Base-by-base conservation (phyloP, 2,113 vertebrate genomes). In the Beaufortia kweichowensis region DNA sequence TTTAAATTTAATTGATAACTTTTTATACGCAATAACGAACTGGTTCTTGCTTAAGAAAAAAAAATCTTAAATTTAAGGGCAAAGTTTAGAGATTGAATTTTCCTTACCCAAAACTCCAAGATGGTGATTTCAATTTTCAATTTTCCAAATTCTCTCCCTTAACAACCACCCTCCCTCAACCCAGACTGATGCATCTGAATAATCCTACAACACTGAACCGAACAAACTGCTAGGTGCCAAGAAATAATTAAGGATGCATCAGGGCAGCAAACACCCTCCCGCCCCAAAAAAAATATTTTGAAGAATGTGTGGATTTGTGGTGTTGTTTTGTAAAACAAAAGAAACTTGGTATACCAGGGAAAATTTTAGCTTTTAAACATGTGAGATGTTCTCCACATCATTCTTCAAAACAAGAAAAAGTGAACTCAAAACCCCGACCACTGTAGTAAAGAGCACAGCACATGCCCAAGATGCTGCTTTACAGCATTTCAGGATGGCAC, bases 361-460 rank as follows among this genome's bases (percentile, higher is more conserved):
- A 46, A 46, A 3, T 21, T 21, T 8, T 2, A 46, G 6, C 3
- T 53, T 53, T 53, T 31, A n/a, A 67, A 85, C 84, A 69, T 78
- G 87, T 65, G 78, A 92, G 90, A 92, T 88, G 88, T 89, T 88
- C 86, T 72, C 85, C 66, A 86, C 89, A 87, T 90, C 87, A 86
- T 83, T 90, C 89, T 87, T 90, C 19, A 75, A 88, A 80, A 67
- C 17, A 21, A 61, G 33, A 1, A 19, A 24, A 56, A 35, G 17
- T 17, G 1, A 56, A 59, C 55, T 50, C 29, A 69, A 69, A 69
- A 69, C 48, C 67, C 67, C 29, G 55, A 56, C 67, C 69, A 72
- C 69, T 10, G 35, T 12, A 4, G 55, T 50, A 78, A 83, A 85
- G 76, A 79, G 26, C 73, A 82, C 46, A 55, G 75, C 79, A 71